Evolutionary conservation across 2,888 invertebrate genomes (phyloP), one percentile per base, ranked within the genome.

Genomic region (Gari tellinella): DNA sequence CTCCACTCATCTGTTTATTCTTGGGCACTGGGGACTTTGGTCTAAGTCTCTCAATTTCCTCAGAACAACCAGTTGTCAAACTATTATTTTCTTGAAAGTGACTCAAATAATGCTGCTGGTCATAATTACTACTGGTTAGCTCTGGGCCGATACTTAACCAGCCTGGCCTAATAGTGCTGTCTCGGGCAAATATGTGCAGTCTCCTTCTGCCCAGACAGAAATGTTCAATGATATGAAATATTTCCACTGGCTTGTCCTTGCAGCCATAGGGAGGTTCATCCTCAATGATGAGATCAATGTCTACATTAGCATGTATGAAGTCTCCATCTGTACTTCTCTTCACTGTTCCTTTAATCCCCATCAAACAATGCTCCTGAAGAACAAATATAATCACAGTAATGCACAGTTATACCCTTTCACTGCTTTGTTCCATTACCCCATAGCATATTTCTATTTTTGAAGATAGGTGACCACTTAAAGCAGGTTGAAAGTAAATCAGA

Each of bases 251-350:
- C 90, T 99, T 99, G 91, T 98, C 98, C 41, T 97, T 94, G 83
- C 96, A 97, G 0, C 98, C 98, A 89, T 97, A 98, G 89, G 97
- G 97, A 0, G 96, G 96, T 90, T 99, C 98, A 91, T 99, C 99
- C 0, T 97, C 97, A 84, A 99, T 99, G 64, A 99, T 99, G 58
- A 99, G 94, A 92, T 99, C 99, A 72, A 99, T 99, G 89, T 99
- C 99, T 10, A 99, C 98, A 91, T 99, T 99, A 0, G 99, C 99
- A 90, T 99, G 99, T 81, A 99, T 99, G 90, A 99, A 99, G 92
- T 99, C 98, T 0, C 98, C 99, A 89, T 99, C 99, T 0, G 97
- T 97, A 0, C 98, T 98, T 31, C 99, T 94, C 45, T 91, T 88
- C 12, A 92, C 92, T 25, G 92, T 92, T 10, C 97, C 98, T 91